Base-by-base conservation (phyloP, 2,888 invertebrate species). In the Acanthopleura granulata region DNA sequence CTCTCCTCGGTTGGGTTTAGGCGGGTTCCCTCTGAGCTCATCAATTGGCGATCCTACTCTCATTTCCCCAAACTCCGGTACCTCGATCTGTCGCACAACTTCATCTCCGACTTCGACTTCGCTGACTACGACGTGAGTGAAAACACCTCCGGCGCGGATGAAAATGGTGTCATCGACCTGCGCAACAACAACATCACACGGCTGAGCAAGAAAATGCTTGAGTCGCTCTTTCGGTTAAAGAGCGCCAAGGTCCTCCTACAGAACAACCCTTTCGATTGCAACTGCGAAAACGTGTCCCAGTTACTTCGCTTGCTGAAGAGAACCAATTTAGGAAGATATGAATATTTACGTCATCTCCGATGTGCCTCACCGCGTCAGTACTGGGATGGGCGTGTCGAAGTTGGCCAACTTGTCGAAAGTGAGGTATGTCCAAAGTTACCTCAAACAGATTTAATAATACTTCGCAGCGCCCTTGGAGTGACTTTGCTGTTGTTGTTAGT, bases 171-270 rank as follows among this genome's bases (percentile, higher is more conserved):
- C 25, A 61, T 83, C 62, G 78, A 84, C 62, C 78, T 84, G 16
- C 76, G 78, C 9, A 75, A 80, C 66, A 84, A 84, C 77, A 82
- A 82, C 66, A 81, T 84, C 70, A 79, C 81, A 29, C 76, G 80
- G 61, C 70, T 82, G 62, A 76, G 78, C 25, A n/a, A 73, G 0
- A 77, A 78, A 29, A 80, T 81, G 72, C 66, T 82, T 29, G 62
- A 76, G 12, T 73, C 77, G 22, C 76, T 82, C 14, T 49, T 71
- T 18, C 22, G 75, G 18, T 75, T 78, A 18, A 77, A 78, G 25
- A 78, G 76, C 18, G 79, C 80, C 0, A 73, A 76, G 57, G 76
- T 83, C 29, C 80, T 83, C 62, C 77, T 84, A 18, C 66, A 79
- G 16, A 57, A 81, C 22, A 84, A 84, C 72, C 84, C 84, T 14